Evolutionary conservation across 2,797 vertebrate species (phyloP).

Genomic region (Pitangus sulphuratus): DNA sequence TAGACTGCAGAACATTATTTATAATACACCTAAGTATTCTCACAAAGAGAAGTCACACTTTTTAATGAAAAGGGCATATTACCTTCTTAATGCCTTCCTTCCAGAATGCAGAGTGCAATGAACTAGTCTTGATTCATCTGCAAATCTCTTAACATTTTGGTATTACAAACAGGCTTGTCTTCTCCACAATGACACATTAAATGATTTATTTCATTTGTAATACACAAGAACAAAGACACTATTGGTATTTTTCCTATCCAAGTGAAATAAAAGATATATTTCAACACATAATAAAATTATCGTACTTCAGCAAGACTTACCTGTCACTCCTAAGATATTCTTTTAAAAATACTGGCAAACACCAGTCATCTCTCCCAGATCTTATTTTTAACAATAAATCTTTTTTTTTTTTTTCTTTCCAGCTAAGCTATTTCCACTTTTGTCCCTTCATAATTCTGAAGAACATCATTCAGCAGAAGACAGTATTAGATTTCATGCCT

Average conservation of each 20-base stretch:
- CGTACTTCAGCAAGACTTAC: neutral
- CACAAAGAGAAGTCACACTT: neutral
- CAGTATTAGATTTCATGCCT: neutral
- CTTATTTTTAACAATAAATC: neutral
- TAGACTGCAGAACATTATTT: neutral
- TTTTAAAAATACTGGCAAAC: slow-evolving; percentile 7
- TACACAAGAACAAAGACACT: neutral
- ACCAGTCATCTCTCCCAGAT: neutral
- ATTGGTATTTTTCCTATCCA: neutral
- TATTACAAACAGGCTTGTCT: neutral
- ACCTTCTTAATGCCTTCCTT: neutral
- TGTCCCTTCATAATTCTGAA: neutral
- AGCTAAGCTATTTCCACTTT: neutral
- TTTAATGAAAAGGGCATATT: neutral
- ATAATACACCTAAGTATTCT: neutral
- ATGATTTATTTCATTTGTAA: neutral
- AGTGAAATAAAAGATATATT: neutral
- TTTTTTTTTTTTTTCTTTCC: neutral
- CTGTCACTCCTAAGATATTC: neutral
- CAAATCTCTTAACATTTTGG: neutral
- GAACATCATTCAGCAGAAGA: neutral
- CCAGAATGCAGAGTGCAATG: neutral
- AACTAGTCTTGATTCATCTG: neutral
- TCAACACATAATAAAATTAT: neutral
- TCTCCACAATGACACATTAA: neutral